phyloP scores from a whole-genome alignment of 1,140 invertebrate species.

The Scaptomyza pallida region DNA sequence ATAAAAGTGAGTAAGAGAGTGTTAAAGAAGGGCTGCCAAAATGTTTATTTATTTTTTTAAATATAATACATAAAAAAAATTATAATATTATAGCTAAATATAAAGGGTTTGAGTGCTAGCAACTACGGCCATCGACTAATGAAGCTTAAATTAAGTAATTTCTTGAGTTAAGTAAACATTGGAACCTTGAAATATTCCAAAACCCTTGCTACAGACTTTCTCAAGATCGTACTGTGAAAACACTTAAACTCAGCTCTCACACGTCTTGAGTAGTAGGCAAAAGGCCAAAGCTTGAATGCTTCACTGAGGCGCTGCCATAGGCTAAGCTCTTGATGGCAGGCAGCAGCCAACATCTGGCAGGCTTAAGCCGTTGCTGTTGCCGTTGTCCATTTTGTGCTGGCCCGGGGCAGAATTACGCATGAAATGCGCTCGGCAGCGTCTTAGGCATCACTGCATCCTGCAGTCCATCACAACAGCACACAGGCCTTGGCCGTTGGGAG shows the following conservation, averaged over 20 bases:
- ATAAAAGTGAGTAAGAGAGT: background rate
- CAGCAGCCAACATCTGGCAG: no score
- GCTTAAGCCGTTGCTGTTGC: constrained; percentile 38
- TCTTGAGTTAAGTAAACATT: no score
- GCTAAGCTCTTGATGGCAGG: constrained; percentile 35
- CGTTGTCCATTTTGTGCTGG: constrained; percentile 29
- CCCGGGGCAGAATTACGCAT: constrained; percentile 40
- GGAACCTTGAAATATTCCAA: no score
- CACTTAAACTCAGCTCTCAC: background rate
- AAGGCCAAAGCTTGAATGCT: constrained; percentile 10
- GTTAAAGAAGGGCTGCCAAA: background rate
- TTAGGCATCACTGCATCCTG: constrained; percentile 22
- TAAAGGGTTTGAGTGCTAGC: no score
- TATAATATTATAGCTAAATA: no score
- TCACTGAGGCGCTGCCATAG: constrained; percentile 6
- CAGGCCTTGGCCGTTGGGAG: background rate
- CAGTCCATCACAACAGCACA: no score
- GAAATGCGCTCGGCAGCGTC: constrained; percentile 35
- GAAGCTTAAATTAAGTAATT: no score
- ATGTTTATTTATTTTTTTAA: no score
- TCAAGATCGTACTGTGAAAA: no score
- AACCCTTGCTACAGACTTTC: no score
- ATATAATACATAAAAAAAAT: no score
- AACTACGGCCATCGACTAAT: no score
- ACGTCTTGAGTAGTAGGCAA: constrained; percentile 5